Conservation (phyloP, 2,888 invertebrate genomes). For the Sialis lutaria region DNA sequence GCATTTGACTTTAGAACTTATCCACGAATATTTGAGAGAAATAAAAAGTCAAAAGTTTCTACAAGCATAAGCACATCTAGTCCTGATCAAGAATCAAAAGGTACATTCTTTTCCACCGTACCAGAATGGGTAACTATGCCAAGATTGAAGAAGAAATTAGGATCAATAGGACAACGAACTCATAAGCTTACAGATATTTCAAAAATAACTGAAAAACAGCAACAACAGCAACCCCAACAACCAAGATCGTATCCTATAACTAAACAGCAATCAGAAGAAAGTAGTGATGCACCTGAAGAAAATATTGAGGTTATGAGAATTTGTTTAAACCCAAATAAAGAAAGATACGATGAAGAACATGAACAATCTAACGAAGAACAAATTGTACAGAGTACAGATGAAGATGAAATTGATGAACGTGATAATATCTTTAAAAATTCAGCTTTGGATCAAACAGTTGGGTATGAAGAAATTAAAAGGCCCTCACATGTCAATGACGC, state of each 20-base stretch:
- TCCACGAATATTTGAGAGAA: slow-evolving; percentile 46
- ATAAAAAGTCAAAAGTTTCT: slow-evolving; percentile 26
- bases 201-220: slow-evolving; percentile 6
- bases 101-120: background rate
- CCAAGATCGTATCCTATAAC: background rate
- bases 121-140: slow-evolving; percentile 43
- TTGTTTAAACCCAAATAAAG: background rate
- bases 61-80: slow-evolving; percentile 36
- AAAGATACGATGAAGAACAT: background rate
- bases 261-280: background rate
- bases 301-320: background rate
- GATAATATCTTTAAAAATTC: slow-evolving; percentile 1
- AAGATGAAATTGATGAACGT: slow-evolving; percentile 1
- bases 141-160: slow-evolving; percentile 19
- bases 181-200: too few species aligned
- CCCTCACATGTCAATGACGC: slow-evolving; percentile 12
- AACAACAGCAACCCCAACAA: slow-evolving; percentile 8
- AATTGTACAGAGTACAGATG: background rate
- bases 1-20: slow-evolving; percentile 61
- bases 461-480: slow-evolving; percentile 22
- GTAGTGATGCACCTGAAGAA: background rate
- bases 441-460: slow-evolving; percentile 23
- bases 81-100: slow-evolving; percentile 16
- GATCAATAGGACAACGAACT: too few species aligned
- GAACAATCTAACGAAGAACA: background rate